Conservation (phyloP, 2,797 vertebrate species). For the Sebastolobus altivelis region DNA sequence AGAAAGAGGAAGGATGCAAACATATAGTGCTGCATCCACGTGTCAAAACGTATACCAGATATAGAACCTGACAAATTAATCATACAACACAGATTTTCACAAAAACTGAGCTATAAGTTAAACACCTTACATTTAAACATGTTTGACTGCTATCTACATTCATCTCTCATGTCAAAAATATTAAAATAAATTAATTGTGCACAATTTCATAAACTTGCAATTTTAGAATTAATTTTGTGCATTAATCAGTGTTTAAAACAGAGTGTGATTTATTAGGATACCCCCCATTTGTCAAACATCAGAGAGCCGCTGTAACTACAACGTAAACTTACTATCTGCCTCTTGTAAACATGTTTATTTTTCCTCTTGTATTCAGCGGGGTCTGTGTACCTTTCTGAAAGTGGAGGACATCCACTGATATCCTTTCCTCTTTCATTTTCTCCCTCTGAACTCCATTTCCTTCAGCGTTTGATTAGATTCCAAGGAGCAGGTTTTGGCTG, state of each 20-base stretch:
- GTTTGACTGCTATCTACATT: neutral
- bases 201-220: neutral
- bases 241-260: neutral
- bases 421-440: conserved; percentile 30
- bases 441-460: conserved; percentile 54
- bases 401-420: conserved; percentile 47
- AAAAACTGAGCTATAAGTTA: neutral
- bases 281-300: neutral
- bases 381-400: conserved; percentile 38
- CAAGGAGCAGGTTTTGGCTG: conserved; percentile 58
- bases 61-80: neutral
- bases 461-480: conserved; percentile 70
- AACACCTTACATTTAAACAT: neutral
- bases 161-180: neutral
- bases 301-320: neutral
- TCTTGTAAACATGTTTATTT: conserved; percentile 28
- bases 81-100: neutral
- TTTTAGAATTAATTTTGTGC: neutral
- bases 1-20: neutral
- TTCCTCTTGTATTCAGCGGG: neutral
- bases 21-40: neutral
- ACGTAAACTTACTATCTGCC: conserved; percentile 1
- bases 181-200: neutral
- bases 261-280: neutral
- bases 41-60: neutral